Base-by-base conservation (phyloP, 2,888 invertebrate genomes). In the Apoderus coryli region DNA sequence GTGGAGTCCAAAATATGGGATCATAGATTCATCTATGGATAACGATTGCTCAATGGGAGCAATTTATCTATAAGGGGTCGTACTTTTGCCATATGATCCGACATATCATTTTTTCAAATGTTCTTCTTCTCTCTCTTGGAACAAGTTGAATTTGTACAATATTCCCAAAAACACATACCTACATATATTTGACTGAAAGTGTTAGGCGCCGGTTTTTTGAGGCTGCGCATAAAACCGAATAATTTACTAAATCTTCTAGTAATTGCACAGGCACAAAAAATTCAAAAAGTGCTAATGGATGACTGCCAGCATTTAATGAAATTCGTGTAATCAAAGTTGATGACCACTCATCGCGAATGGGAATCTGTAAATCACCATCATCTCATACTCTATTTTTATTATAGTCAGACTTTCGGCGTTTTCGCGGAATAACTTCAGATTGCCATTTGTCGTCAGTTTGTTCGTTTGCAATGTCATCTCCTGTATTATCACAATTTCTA, bases 141-240 rank as follows among this genome's bases (percentile, higher is more conserved):
- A 50, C 40, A 24, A 48, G 32, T 34, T 37, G 34, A 30, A 46
- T 37, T 27, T 40, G 37, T 31, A 44, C 37, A 25, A 46, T 46
- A 24, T 41, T 38, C 24, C 4, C 47, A 38, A 32, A 46, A 31
- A 27, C 16, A 9, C 15, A 3, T 12, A 25, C 13, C 11, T 10
- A 27, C 27, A 27, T 13, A 3, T 26, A 3, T 10, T 11, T 3
- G 10, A 10, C 4, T 4, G 4, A 27, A 9, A 27, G 15, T 16
- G 10, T 14, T 27, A n/a, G 4, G n/a, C 13, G 4, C 16, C 13
- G 15, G 7, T 27, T 27, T 27, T 27, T 27, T 14, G 19, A 19
- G n/a, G n/a, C 15, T n/a, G 27, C 27, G 16, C 16, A 27, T 25
- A 5, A 11, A 4, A 19, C 19, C 6, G 19, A 7, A 19, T n/a